Evolutionary conservation across 1,140 invertebrate genomes (phyloP).

Genomic region (roundworm (Caenorhabditis elegans)): WBcel235 BX284605.5:12592001-12592500

Average conservation of each 20-base stretch:
- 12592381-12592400: background rate
- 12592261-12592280: background rate
- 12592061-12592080: background rate
- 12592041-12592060: background rate
- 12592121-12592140: conserved; percentile 21
- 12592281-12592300: background rate
- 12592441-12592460: background rate
- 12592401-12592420: background rate
- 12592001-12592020: background rate
- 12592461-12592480: background rate
- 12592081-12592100: background rate
- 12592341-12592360: background rate
- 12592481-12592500: background rate
- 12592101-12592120: background rate
- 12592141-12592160: background rate
- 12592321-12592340: conserved; percentile 7
- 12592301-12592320: background rate
- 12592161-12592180: background rate
- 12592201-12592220: conserved; percentile 16
- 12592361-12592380: background rate
- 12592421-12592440: background rate
- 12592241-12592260: background rate
- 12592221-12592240: background rate
- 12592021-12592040: background rate
- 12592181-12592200: conserved; percentile 13